phyloP scores from a whole-genome alignment of 2,888 invertebrate genomes.

The Drosophila borealis region DNA sequence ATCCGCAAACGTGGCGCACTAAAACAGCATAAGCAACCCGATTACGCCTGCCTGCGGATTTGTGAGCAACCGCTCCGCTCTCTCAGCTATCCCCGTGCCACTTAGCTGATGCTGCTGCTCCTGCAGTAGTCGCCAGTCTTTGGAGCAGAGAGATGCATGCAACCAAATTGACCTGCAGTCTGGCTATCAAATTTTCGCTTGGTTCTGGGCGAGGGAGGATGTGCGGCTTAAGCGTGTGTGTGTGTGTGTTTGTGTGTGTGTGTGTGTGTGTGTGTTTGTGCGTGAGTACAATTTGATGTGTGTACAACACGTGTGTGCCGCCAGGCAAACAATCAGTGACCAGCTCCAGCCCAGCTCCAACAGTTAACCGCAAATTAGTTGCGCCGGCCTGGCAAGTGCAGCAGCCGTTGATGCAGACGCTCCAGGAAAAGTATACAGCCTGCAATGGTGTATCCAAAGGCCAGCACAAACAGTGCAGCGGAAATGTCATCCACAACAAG shows the following conservation, averaged over 20 bases:
- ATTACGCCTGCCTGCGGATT: slow-evolving; percentile 47
- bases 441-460: slow-evolving; percentile 75
- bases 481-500: slow-evolving; percentile 81
- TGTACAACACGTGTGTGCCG: slow-evolving; percentile 42
- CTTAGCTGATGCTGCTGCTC: slow-evolving; percentile 22
- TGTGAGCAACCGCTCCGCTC: slow-evolving; percentile 20
- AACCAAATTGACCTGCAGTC: slow-evolving; percentile 22
- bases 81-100: slow-evolving; percentile 12
- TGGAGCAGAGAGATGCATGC: slow-evolving; percentile 3
- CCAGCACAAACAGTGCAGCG: slow-evolving; percentile 77
- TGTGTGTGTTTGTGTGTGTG: not conserved
- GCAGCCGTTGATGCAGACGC: slow-evolving; percentile 34
- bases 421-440: slow-evolving; percentile 70
- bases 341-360: slow-evolving; percentile 27
- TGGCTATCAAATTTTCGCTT: slow-evolving; percentile 41
- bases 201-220: slow-evolving; percentile 1
- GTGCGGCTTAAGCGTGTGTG: too few species aligned
- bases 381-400: slow-evolving; percentile 15
- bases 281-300: slow-evolving; percentile 24
- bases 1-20: slow-evolving; percentile 51
- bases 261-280: slow-evolving; percentile 4
- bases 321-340: slow-evolving; percentile 53
- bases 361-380: slow-evolving; percentile 55
- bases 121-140: slow-evolving; percentile 12
- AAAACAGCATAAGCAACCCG: slow-evolving; percentile 55